These are phyloP conservation scores for Tenthredo scrophulariae DNA, from an alignment of 2,888 invertebrate genomes.

Conservation along the genomic window DNA sequence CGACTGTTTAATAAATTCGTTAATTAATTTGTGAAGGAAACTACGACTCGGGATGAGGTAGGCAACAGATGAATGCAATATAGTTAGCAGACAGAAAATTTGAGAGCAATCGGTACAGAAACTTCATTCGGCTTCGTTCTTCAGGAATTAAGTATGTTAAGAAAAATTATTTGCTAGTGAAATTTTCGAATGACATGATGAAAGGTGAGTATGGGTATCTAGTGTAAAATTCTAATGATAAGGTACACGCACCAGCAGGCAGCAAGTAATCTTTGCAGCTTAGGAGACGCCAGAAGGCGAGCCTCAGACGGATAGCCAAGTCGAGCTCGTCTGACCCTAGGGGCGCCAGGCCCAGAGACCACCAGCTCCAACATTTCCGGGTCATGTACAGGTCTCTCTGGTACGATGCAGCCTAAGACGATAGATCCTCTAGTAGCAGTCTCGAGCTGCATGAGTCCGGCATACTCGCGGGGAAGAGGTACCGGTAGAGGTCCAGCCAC, in stretches of 20 bases:
- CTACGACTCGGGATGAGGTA: neutral
- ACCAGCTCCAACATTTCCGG: slow-evolving; percentile 76
- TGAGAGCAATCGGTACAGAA: neutral
- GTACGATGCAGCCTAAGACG: slow-evolving; percentile 79
- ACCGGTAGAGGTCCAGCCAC: slow-evolving; percentile 77
- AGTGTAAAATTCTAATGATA: neutral
- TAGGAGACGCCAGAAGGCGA: slow-evolving; percentile 78
- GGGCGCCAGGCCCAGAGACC: slow-evolving; percentile 74
- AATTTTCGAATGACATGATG: neutral
- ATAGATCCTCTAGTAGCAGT: slow-evolving; percentile 77
- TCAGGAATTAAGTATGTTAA: neutral
- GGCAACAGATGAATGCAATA: neutral
- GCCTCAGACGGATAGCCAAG: slow-evolving; percentile 77
- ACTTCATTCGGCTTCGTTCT: neutral
- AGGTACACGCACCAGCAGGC: slow-evolving; percentile 76
- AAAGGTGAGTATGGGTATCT: neutral
- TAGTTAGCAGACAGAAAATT: neutral
- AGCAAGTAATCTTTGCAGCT: slow-evolving; percentile 78
- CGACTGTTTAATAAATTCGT: slow-evolving; percentile 63
- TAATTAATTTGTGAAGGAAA: neutral
- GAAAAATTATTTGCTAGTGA: neutral
- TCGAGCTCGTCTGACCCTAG: slow-evolving; percentile 73
- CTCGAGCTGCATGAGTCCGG: slow-evolving; percentile 77
- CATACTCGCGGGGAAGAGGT: slow-evolving; percentile 75
- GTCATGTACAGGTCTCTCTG: slow-evolving; percentile 75